Conservation (phyloP, 2,797 vertebrate species). For the Sorex maritimensis region DNA sequence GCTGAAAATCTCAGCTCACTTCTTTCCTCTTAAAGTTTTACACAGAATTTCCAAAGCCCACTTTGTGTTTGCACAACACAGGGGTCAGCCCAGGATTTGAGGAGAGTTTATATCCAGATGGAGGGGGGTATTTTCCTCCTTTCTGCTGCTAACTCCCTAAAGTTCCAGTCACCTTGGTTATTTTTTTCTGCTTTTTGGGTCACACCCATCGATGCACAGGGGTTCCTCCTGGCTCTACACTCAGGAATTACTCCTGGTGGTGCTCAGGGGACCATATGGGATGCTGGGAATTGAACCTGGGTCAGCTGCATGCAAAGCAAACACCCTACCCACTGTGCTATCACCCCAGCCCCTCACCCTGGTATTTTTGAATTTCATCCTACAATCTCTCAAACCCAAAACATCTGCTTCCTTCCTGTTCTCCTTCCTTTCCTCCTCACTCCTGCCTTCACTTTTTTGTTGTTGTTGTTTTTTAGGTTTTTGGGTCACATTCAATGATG, state of each 20-base stretch:
- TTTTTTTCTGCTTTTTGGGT: too few species aligned
- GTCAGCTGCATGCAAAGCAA: too few species aligned
- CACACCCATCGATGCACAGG: too few species aligned
- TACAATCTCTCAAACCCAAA: neutral
- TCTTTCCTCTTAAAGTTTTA: neutral
- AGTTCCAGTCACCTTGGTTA: neutral
- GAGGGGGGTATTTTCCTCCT: neutral
- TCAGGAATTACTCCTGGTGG: too few species aligned
- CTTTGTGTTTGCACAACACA: neutral
- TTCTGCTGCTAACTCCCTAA: constrained; percentile 11
- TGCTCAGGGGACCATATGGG: too few species aligned
- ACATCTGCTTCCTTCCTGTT: neutral
- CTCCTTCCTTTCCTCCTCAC: neutral
- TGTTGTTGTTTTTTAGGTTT: too few species aligned
- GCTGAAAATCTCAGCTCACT: neutral
- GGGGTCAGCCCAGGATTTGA: neutral
- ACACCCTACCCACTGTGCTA: too few species aligned
- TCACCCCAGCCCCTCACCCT: neutral
- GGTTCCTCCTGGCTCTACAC: too few species aligned
- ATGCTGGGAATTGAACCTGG: too few species aligned
- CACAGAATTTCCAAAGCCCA: neutral
- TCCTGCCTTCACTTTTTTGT: too few species aligned
- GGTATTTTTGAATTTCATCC: neutral
- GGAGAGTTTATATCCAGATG: neutral
- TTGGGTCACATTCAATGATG: too few species aligned